A percentile compares a stretch with the other conserved stretches of the same genome.
Evolutionary conservation across 2,113 vertebrate genomes (phyloP).

Genomic region (Sceloporus tristichus): DNA sequence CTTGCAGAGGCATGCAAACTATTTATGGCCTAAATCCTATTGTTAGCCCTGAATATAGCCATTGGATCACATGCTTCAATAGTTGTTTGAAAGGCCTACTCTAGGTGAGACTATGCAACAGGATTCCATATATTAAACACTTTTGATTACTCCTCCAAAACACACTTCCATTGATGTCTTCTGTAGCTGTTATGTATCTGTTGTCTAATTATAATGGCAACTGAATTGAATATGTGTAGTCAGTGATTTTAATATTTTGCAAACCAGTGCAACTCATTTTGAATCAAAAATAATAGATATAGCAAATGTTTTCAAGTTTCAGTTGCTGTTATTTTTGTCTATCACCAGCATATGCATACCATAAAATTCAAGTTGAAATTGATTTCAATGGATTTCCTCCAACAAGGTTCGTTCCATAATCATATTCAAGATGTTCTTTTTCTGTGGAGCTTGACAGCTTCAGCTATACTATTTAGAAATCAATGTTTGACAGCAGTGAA

Average conservation of each 20-base stretch:
- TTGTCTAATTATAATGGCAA: slow-evolving; percentile 4
- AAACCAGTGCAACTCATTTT: not conserved
- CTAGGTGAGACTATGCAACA: too few species aligned
- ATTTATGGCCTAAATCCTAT: too few species aligned
- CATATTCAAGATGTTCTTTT: slow-evolving; percentile 50
- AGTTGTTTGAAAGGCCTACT: too few species aligned
- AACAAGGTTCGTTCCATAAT: slow-evolving; percentile 27
- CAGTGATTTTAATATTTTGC: slow-evolving; percentile 1
- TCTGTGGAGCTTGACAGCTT: slow-evolving; percentile 51
- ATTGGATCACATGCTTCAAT: too few species aligned
- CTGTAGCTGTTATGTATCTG: not conserved
- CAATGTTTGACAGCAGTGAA: slow-evolving; percentile 45
- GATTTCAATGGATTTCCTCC: slow-evolving; percentile 54
- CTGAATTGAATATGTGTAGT: not conserved
- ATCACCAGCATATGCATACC: slow-evolving; percentile 23
- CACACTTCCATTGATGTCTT: not conserved
- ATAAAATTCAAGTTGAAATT: slow-evolving; percentile 52
- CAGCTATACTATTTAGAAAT: slow-evolving; percentile 42
- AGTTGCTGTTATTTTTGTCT: slow-evolving; percentile 42
- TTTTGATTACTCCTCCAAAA: too few species aligned
- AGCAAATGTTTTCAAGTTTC: slow-evolving; percentile 24
- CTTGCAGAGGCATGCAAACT: too few species aligned
- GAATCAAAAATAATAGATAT: not conserved
- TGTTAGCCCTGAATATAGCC: too few species aligned
- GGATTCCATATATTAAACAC: too few species aligned